These are phyloP conservation scores for Turdus rufiventris DNA, from an alignment of 2,113 vertebrate genomes.

Conservation along the genomic window DNA sequence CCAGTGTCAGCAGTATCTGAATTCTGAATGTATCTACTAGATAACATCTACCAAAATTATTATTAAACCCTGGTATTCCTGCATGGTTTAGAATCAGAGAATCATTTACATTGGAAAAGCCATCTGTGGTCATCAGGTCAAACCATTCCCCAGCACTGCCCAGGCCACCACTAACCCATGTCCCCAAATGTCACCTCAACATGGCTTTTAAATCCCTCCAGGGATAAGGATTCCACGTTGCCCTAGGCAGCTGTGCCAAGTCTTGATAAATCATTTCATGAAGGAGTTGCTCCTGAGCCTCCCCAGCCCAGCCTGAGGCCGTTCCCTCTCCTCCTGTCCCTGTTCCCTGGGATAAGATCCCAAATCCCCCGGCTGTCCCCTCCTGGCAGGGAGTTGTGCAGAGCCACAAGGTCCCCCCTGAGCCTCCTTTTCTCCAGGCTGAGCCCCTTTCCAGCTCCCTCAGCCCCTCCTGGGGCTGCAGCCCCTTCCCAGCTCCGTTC, in stretches of 20 bases:
- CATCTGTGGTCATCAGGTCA: no score
- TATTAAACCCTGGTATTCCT: background rate
- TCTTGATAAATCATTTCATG: background rate
- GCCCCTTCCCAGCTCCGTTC: background rate
- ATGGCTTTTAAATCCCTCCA: background rate
- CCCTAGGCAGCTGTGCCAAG: background rate
- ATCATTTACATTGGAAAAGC: background rate
- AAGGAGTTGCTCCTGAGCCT: background rate
- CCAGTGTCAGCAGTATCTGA: background rate
- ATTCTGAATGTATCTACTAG: background rate
- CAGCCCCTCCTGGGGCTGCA: background rate
- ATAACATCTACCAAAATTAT: background rate
- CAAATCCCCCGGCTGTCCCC: fast-evolving
- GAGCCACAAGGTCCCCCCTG: background rate
- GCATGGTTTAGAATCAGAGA: background rate
- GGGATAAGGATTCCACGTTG: background rate
- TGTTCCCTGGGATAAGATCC: background rate
- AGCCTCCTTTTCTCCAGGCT: background rate
- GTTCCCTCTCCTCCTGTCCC: background rate
- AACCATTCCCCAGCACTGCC: background rate
- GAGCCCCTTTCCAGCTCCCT: background rate
- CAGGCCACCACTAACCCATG: no score
- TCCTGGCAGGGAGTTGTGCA: background rate
- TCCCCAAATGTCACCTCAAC: background rate
- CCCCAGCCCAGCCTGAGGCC: fast-evolving